Evolutionary conservation across 2,888 invertebrate genomes (phyloP), one percentile per base, ranked within the genome.

Genomic region (Salpingus planirostris): DNA sequence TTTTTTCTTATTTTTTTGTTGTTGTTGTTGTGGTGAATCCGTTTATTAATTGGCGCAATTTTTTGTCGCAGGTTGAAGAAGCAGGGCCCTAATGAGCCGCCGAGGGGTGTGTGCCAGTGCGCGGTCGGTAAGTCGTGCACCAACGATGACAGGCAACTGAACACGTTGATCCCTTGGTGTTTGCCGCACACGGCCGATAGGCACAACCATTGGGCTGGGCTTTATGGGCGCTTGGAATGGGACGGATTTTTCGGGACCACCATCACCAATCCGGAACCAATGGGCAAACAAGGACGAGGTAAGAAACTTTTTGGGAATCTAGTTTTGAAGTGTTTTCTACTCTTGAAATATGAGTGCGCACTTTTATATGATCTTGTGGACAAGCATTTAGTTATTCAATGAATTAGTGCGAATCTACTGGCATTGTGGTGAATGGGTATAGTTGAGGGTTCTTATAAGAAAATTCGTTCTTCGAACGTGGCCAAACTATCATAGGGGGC

Each of bases 161-260:
- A 84, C 63, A 89, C 89, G 3, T 66, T 89, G 39, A 83, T 90
- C 31, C 89, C 89, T 0, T 90, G 89, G 89, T 88, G 88, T 55
- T 68, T 89, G 45, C 87, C 88, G 6, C 89, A 89, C 60, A 89
- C 89, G 1, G 86, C 77, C 27, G 86, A 87, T 65, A 62, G 87
- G 11, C 86, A 89, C 62, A 85, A 86, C 64, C 71, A 89, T 65
- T 89, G 89, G 89, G 77, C 85, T 0, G 90, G 88, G 1, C 71
- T 89, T 18, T 90, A 88, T 54, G 89, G 80, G 2, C 73, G 89
- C 15, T 61, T 89, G 7, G 78, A 80, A 41, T 87, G 86, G 86
- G 78, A 82, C 50, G 87, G 87, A 2, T 86, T 80, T 68, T 89
- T 88, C 63, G 78, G 80, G 46, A 89, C 89, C 1, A 88, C 87